Evolutionary conservation across 2,113 vertebrate species (phyloP).

Genomic region (Taxidea taxus): DNA sequence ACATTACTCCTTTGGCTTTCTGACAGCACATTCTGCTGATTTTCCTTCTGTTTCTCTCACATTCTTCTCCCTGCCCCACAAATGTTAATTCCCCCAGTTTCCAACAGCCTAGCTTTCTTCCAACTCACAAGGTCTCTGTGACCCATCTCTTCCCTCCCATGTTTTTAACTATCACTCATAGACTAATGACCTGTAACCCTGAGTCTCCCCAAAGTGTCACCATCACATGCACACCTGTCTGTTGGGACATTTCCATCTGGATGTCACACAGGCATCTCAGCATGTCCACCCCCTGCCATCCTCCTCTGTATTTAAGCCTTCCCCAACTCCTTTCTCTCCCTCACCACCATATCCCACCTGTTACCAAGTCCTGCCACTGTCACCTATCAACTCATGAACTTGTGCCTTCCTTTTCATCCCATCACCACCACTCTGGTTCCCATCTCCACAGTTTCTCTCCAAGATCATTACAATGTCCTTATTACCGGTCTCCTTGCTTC

Average conservation of each 20-base stretch:
- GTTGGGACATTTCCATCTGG: not conserved
- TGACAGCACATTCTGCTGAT: not conserved
- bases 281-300: not conserved
- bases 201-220: not conserved
- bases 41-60: not conserved
- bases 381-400: not conserved
- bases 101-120: not conserved
- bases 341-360: not conserved
- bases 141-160: not conserved
- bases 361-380: not conserved
- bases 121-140: not conserved
- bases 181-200: not conserved
- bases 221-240: not conserved
- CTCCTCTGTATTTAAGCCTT: not conserved
- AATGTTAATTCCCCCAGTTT: not conserved
- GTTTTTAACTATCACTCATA: not conserved
- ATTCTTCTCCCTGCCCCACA: not conserved
- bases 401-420: not conserved
- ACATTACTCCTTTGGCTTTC: not conserved
- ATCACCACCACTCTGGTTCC: not conserved
- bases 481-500: not conserved
- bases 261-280: not conserved
- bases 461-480: not conserved
- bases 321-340: not conserved
- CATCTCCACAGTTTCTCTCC: not conserved